A percentile compares a stretch with the other conserved stretches of the same genome.
Conservation (phyloP, 2,113 vertebrate genomes). For the Eptesicus fuscus region DNA sequence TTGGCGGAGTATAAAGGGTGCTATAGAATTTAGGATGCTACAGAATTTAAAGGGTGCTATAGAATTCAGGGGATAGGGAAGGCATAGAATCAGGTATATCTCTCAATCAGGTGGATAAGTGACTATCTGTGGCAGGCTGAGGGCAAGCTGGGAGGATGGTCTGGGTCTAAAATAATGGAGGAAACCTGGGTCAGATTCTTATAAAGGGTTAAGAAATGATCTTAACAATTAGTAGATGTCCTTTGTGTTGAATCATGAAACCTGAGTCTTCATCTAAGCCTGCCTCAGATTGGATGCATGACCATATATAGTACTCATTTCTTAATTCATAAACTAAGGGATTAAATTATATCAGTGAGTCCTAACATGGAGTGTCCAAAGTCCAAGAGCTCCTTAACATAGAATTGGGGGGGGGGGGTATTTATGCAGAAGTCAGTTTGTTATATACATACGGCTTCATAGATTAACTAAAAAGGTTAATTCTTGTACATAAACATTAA, state of each 20-base stretch:
- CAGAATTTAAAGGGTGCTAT: not conserved
- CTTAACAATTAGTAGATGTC: not conserved
- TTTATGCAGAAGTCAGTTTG: not conserved
- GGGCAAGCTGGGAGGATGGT: not conserved
- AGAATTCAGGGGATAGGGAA: not conserved
- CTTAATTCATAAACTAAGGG: not conserved
- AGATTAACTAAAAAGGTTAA: not conserved
- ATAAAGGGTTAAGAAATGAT: slow-evolving; percentile 2
- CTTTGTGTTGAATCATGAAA: slow-evolving; percentile 3
- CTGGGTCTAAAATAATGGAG: not conserved
- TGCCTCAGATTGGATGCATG: not conserved
- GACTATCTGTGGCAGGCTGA: not conserved
- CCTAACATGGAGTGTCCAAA: not conserved
- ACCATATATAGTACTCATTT: not conserved
- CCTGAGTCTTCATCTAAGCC: not conserved
- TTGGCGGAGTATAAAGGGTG: not conserved
- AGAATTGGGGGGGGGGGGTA: not conserved
- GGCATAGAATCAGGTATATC: not conserved
- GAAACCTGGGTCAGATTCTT: not conserved
- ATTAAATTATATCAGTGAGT: not conserved
- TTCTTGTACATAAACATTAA: not conserved
- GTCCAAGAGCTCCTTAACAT: not conserved
- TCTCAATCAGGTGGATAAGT: not conserved
- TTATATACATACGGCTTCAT: not conserved
- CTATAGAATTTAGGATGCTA: not conserved